Percentiles rank a stretch among this genome's conserved stretches.
phyloP scores from a whole-genome alignment of 23 tunicate genomes.

The Ascidia mentula region DNA sequence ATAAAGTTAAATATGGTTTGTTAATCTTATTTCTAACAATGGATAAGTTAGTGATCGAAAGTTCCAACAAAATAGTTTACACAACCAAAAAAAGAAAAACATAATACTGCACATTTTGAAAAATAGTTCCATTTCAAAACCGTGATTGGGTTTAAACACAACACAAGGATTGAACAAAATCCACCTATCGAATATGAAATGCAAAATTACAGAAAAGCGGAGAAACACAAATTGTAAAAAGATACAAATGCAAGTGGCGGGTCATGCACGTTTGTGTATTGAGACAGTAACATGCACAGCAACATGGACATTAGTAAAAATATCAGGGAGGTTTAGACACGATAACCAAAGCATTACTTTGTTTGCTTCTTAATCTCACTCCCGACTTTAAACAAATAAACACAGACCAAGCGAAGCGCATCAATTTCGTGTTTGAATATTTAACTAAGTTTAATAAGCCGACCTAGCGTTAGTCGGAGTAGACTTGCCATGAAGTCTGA shows the following conservation, averaged over 20 bases:
- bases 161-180: background rate
- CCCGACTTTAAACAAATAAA: no score
- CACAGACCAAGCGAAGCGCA: no score
- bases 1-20: no score
- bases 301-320: no score
- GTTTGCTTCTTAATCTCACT: no score
- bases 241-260: background rate
- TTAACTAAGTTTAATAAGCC: no score
- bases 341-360: no score
- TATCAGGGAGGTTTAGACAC: no score
- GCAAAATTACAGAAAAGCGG: background rate
- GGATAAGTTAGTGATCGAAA: background rate
- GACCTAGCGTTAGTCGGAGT: conserved; percentile 11
- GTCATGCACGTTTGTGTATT: background rate
- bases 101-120: background rate
- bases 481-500: conserved; percentile 50
- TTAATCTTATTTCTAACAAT: no score
- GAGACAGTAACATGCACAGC: conserved; percentile 4
- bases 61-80: background rate
- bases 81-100: background rate
- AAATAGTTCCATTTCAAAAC: background rate
- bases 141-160: background rate
- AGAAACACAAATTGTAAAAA: background rate
- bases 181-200: background rate
- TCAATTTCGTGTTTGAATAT: no score